Percentiles rank a stretch among this genome's conserved stretches.
These are phyloP conservation scores for Protobothrops mucrosquamatus DNA, from an alignment of 2,113 vertebrate genomes.

Conservation along the genomic window DNA sequence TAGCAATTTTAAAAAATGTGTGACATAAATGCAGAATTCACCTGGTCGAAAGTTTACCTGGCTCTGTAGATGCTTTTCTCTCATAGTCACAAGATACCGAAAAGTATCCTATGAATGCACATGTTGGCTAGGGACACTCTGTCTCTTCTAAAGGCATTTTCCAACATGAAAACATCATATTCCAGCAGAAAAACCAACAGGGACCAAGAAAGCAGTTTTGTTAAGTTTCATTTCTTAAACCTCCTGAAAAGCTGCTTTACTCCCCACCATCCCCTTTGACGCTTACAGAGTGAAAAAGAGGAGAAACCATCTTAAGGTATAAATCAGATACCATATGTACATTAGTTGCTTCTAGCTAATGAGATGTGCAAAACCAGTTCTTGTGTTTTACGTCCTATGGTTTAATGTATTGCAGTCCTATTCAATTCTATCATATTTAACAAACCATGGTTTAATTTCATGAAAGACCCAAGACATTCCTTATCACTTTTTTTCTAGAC, in stretches of 20 bases:
- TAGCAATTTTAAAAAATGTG: background rate
- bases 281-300: background rate
- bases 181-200: background rate
- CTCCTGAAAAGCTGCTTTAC: constrained; percentile 6
- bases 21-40: background rate
- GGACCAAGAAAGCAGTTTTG: background rate
- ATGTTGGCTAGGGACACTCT: constrained; percentile 16
- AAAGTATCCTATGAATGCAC: background rate
- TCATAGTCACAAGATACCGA: constrained; percentile 4
- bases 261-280: background rate
- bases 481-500: background rate
- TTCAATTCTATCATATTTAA: background rate
- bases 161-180: constrained; percentile 12
- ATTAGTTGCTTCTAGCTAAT: background rate
- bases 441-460: background rate
- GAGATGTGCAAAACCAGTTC: background rate
- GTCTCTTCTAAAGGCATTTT: constrained; percentile 13
- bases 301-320: constrained; percentile 8
- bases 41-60: background rate
- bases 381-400: background rate
- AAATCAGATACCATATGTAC: background rate
- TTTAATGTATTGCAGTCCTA: background rate
- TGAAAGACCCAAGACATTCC: background rate
- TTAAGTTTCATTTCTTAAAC: background rate
- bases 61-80: background rate